Base-by-base conservation (phyloP, 2,797 vertebrate genomes). In the Nannoperca australis region DNA sequence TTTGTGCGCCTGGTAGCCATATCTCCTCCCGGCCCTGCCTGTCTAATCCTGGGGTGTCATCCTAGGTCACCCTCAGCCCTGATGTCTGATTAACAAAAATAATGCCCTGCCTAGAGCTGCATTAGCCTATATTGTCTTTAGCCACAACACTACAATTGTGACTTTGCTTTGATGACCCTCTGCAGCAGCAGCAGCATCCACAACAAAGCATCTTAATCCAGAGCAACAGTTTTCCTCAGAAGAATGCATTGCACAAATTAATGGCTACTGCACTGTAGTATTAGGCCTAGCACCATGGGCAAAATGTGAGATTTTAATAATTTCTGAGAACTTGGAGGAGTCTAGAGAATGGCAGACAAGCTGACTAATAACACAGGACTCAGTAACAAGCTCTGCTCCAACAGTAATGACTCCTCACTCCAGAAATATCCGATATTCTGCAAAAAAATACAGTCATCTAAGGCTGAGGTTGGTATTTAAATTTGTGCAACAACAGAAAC, bases 291-390 rank as follows among this genome's bases (percentile, higher is more conserved):
- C 83, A 86, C 84, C 85, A 87, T 68, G 77, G 90, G 91, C 83
- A 44, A 84, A 77, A 90, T 88, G 75, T 85, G 72, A 76, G 89
- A 92, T 91, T 93, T 92, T 90, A 95, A 94, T 94, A 86, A 94
- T 93, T 93, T 91, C 87, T 92, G 72, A 93, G 88, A 75, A 84
- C 80, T 89, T 85, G 83, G 88, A 90, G 88, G 88, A 91, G 92
- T 85, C 83, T 86, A 34, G 76, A 90, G 85, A 88, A 87, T 73
- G 87, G 86, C 79, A 90, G 90, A 91, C 88, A 91, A 82, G 84
- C 86, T 88, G 90, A 93, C 88, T 93, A 93, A 94, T 94, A 93
- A 92, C 89, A 88, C 53, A 73, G 86, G 85, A 89, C 86, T 88
- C 76, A 84, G 89, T 86, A 91, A 91, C 89, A 92, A 90, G 87